Conservation (phyloP, 2,797 vertebrate genomes). For the Xenops minutus region DNA sequence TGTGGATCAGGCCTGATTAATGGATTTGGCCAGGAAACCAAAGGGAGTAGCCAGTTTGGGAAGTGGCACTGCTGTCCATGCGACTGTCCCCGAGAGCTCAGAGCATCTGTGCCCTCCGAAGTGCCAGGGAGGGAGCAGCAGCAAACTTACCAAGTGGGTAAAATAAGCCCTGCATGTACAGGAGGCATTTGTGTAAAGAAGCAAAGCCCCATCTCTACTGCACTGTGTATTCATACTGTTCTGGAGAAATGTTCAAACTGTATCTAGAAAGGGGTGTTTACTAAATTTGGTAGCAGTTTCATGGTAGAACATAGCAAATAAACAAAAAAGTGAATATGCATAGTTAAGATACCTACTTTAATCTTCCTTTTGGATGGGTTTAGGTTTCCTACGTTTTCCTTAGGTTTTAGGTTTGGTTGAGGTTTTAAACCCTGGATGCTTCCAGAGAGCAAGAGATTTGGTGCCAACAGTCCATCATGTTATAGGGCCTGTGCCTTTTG, state of each 20-base stretch:
- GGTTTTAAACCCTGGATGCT: neutral
- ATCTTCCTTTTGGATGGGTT: neutral
- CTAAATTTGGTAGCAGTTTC: neutral
- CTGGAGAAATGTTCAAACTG: neutral
- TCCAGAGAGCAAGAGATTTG: neutral
- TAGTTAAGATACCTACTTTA: neutral
- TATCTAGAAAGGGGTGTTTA: neutral
- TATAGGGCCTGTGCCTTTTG: neutral
- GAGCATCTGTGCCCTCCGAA: slow-evolving; percentile 8
- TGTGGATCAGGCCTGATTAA: neutral
- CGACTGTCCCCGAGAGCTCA: neutral
- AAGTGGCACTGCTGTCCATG: neutral
- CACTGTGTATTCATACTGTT: neutral
- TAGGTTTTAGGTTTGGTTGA: neutral
- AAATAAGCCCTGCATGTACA: neutral
- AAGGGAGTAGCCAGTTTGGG: slow-evolving; percentile 3
- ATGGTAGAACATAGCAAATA: neutral
- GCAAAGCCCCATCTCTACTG: neutral
- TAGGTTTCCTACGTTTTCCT: neutral
- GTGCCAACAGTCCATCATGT: neutral
- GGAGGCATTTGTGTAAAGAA: neutral
- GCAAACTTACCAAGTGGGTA: neutral
- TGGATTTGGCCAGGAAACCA: neutral
- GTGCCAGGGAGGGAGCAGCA: neutral
- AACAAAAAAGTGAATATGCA: neutral